Base-by-base conservation (phyloP, 2,888 invertebrate species). In the Xylota segnis region DNA sequence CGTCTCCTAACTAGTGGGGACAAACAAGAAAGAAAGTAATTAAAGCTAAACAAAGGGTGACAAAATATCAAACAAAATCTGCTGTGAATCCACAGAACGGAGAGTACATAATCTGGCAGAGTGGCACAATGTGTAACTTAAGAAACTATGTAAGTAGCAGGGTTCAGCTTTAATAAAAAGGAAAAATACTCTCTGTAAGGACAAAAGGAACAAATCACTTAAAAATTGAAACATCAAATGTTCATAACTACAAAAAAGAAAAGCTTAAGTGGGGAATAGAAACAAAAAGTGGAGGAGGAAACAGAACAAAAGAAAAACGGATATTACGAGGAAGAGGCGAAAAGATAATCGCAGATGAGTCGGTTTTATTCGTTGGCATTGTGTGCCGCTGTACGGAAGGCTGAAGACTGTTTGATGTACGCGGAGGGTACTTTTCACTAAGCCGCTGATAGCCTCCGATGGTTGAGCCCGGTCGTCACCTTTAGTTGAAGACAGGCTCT, bases 271-370 rank as follows among this genome's bases (percentile, higher is more conserved):
- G 14, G 14, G 14, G 14, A n/a, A 14, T 43, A 43, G n/a, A n/a
- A n/a, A 40, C 4, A n/a, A 37, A 40, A 34, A 34, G 34, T 34
- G 6, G 6, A 34, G 10, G 37, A 37, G 10, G 10, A 14, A 43
- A 43, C 6, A 2, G 14, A 43, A 43, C 1, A 43, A 0, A 43
- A n/a, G 1, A 43, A 43, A 43, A 43, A 43, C 43, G 43, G 43
- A 14, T 43, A 43, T 43, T 43, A 43, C 14, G 14, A 43, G 43
- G 14, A 43, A 43, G 43, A 29, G 14, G 5, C 3, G 6, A 56
- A 56, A n/a, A 56, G 56, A 56, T 56, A 56, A 56, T 56, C 29
- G 56, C 56, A 56, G 27, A 56, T 29, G 18, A 56, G 56, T 32
- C 18, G 56, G 9, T 56, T 0, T 56, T 9, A 56, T 29, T 56